Conservation (phyloP, 2,113 vertebrate species). For the Semnornis frantzii region DNA sequence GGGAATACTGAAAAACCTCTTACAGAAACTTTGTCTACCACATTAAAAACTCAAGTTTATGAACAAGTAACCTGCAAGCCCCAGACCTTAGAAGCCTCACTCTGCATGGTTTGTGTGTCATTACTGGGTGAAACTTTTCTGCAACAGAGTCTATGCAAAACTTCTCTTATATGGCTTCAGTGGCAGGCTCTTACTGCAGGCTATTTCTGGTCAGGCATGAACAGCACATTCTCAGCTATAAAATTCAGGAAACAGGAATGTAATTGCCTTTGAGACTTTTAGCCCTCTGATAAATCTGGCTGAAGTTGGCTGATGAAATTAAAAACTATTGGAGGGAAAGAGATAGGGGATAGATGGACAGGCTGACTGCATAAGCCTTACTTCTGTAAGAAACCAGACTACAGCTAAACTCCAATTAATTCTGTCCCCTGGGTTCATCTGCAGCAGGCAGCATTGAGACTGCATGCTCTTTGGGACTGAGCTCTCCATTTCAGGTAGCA, state of each 20-base stretch:
- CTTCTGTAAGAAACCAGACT: slow-evolving; percentile 35
- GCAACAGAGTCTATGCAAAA: not conserved
- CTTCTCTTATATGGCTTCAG: not conserved
- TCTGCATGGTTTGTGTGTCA: not conserved
- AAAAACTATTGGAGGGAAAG: slow-evolving; percentile 39
- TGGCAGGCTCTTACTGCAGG: not conserved
- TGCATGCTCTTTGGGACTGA: not conserved
- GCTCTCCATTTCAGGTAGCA: not conserved
- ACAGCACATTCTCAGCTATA: not conserved
- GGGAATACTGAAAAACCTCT: not conserved
- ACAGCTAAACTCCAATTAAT: slow-evolving; percentile 45
- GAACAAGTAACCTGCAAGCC: not conserved
- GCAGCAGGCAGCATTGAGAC: not conserved
- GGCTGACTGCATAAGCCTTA: not conserved
- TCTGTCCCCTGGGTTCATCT: slow-evolving; percentile 7
- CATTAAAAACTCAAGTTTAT: not conserved
- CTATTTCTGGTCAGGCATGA: slow-evolving; percentile 4
- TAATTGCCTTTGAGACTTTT: slow-evolving; percentile 34
- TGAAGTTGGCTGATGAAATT: slow-evolving; percentile 11
- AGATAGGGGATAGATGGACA: not conserved
- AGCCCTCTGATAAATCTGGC: slow-evolving; percentile 11
- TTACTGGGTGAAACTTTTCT: not conserved
- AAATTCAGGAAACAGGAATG: not conserved
- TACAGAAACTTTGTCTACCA: not conserved
- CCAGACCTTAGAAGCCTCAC: not conserved